These are phyloP conservation scores for Drosophila anceps DNA, from an alignment of 2,888 invertebrate genomes.

Conservation along the genomic window DNA sequence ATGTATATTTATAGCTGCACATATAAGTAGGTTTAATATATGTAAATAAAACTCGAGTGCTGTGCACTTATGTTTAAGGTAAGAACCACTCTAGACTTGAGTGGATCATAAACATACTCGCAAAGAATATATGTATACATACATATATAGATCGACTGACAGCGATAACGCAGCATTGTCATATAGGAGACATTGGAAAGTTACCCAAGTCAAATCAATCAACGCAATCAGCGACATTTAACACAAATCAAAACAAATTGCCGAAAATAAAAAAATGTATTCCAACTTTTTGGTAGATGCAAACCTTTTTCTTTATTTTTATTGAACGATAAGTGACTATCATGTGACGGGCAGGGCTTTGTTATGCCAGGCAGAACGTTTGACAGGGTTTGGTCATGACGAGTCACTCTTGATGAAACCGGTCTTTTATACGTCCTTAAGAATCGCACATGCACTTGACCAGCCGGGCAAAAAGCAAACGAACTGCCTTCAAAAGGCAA, in stretches of 20 bases:
- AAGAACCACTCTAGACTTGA: slow-evolving; percentile 37
- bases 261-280: slow-evolving; percentile 29
- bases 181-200: slow-evolving; percentile 55
- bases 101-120: slow-evolving; percentile 32
- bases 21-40: neutral
- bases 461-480: slow-evolving; percentile 58
- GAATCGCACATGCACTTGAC: slow-evolving; percentile 73
- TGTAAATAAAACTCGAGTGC: slow-evolving; percentile 18
- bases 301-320: slow-evolving; percentile 21
- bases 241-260: slow-evolving; percentile 72
- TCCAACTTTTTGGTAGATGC: slow-evolving; percentile 26
- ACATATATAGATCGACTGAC: slow-evolving; percentile 14
- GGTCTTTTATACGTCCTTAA: slow-evolving; percentile 69
- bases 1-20: slow-evolving; percentile 1
- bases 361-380: slow-evolving; percentile 37
- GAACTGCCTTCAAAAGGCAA: slow-evolving; percentile 71
- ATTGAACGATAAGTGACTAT: slow-evolving; percentile 40
- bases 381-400: slow-evolving; percentile 41
- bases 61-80: slow-evolving; percentile 51
- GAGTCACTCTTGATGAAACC: slow-evolving; percentile 53
- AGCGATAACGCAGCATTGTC: slow-evolving; percentile 28
- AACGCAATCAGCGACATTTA: slow-evolving; percentile 70
- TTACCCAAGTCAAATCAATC: slow-evolving; percentile 74
- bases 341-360: slow-evolving; percentile 33
- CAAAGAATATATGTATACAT: neutral